phyloP scores from a whole-genome alignment of 2,888 invertebrate species.

The Gastrophysa polygoni region DNA sequence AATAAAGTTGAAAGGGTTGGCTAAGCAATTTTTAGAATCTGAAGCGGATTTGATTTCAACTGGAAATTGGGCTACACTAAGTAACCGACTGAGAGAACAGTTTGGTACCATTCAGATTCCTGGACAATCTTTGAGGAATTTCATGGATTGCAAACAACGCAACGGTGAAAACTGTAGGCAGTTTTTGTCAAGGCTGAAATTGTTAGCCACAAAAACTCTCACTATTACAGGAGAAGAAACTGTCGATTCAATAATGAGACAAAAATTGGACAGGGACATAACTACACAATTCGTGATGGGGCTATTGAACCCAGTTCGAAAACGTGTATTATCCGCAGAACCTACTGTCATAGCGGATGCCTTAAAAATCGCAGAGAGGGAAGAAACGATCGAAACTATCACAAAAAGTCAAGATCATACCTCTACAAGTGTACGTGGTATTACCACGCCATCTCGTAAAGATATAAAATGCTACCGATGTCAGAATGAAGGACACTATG shows the following conservation, averaged over 20 bases:
- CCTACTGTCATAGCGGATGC: not conserved
- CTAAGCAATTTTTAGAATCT: too few species aligned
- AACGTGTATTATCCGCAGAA: not conserved
- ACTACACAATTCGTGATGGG: not conserved
- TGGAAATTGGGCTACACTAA: too few species aligned
- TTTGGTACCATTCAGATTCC: too few species aligned
- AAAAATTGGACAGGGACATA: not conserved
- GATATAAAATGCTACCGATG: not conserved
- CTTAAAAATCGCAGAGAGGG: not conserved
- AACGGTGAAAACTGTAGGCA: not conserved
- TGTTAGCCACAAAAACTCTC: not conserved
- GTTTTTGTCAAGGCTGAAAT: not conserved
- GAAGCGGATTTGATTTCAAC: too few species aligned
- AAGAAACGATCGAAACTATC: not conserved
- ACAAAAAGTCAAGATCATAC: not conserved
- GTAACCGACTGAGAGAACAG: too few species aligned
- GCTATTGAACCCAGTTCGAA: not conserved
- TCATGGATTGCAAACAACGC: not conserved
- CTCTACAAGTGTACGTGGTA: not conserved
- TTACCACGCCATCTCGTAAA: not conserved
- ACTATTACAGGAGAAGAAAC: not conserved
- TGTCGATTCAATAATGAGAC: not conserved
- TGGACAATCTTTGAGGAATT: not conserved
- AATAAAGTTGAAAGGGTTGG: too few species aligned
- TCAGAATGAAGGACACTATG: not conserved